Evolutionary conservation across 2,797 vertebrate genomes (phyloP).

Genomic region (Zenarchopterus dispar): DNA sequence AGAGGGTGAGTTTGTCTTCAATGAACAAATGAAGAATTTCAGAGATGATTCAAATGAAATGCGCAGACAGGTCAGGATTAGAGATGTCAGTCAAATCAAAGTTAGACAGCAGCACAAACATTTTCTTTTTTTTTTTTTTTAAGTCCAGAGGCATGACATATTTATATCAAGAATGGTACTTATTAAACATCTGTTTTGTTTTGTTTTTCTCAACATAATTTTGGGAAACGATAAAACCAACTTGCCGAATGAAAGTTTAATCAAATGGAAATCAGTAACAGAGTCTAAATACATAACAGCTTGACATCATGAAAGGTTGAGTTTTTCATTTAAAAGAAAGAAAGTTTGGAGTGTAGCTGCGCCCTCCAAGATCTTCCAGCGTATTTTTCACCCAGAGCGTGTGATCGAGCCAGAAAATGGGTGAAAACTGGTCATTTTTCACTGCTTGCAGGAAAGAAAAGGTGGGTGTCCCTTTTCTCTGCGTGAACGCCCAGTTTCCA

Average conservation of each 20-base stretch:
- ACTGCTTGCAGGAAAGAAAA: constrained; percentile 29
- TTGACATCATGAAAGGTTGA: constrained; percentile 41
- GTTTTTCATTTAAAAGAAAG: constrained; percentile 52
- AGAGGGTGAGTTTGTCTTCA: constrained; percentile 20
- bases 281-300: constrained; percentile 29
- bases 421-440: constrained; percentile 36
- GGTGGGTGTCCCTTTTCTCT: constrained; percentile 17
- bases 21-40: constrained; percentile 22
- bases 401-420: constrained; percentile 25
- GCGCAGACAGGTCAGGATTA: constrained; percentile 16
- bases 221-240: constrained; percentile 22
- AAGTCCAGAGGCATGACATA: constrained; percentile 9
- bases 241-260: constrained; percentile 10
- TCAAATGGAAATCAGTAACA: background rate
- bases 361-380: constrained; percentile 33
- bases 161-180: background rate
- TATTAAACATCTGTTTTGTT: constrained; percentile 1
- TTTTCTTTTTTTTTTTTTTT: too few species aligned
- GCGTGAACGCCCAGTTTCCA: constrained; percentile 34
- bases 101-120: constrained; percentile 1
- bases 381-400: constrained; percentile 18
- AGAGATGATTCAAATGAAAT: constrained; percentile 23
- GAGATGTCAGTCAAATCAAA: constrained; percentile 28
- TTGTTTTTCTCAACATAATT: constrained; percentile 28
- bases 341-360: constrained; percentile 16